Evolutionary conservation across 1,140 invertebrate species (phyloP).

Genomic region (Mycetomoellerius zeteki): DNA sequence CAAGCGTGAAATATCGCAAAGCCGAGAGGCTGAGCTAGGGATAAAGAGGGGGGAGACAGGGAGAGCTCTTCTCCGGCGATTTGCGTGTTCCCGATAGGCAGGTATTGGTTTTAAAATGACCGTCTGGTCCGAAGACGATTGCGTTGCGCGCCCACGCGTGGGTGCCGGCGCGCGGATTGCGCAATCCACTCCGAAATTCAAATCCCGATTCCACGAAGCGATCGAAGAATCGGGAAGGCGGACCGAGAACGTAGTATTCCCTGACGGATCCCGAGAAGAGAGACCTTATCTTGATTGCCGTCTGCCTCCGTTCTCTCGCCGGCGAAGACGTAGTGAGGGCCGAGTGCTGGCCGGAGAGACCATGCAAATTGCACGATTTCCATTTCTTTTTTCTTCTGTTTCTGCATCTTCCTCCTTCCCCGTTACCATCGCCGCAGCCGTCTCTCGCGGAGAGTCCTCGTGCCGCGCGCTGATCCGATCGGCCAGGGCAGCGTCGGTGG

Average conservation of each 20-base stretch:
- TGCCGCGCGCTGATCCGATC: conserved; percentile 7
- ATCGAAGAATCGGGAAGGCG: conserved; percentile 53
- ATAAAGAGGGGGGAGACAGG: neutral
- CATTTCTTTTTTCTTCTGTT: conserved; percentile 68
- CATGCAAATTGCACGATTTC: conserved; percentile 77
- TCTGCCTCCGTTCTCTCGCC: conserved; percentile 60
- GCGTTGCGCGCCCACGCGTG: conserved; percentile 70
- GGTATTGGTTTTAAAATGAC: conserved; percentile 66
- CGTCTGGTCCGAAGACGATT: conserved; percentile 39
- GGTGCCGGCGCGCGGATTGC: conserved; percentile 69
- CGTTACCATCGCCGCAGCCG: conserved; percentile 5
- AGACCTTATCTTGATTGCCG: conserved; percentile 74
- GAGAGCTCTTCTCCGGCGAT: conserved; percentile 39
- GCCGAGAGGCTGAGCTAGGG: neutral
- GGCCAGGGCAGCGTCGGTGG: conserved; percentile 36
- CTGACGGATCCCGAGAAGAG: conserved; percentile 70
- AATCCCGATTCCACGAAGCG: conserved; percentile 71
- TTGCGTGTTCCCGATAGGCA: conserved; percentile 63
- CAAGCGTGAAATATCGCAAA: conserved; percentile 43
- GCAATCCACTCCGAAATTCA: conserved; percentile 76
- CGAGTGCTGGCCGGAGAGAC: conserved; percentile 45
- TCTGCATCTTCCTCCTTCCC: conserved; percentile 40
- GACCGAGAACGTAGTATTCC: conserved; percentile 33
- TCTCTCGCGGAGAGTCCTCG: conserved; percentile 21
- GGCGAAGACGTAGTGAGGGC: conserved; percentile 42